Conservation (phyloP, 2,113 vertebrate species). For the Bufo bufo region DNA sequence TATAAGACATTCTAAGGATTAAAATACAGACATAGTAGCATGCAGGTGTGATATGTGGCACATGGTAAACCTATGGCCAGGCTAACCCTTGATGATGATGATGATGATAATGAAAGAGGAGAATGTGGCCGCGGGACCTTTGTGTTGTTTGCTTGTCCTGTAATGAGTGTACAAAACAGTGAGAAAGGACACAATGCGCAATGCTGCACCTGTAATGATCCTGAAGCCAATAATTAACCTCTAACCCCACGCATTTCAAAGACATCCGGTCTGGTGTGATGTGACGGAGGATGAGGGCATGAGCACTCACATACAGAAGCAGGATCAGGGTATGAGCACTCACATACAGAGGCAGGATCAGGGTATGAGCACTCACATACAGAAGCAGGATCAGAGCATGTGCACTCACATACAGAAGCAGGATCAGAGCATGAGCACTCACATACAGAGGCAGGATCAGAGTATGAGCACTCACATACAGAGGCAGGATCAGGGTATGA, state of each 20-base stretch:
- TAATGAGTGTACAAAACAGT: neutral
- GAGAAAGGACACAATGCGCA: neutral
- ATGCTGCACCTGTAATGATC: neutral
- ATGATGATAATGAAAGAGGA: neutral
- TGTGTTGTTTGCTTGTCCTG: neutral
- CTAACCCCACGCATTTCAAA: neutral
- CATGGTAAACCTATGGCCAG: neutral
- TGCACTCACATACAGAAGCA: too few species aligned
- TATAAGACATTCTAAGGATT: too few species aligned
- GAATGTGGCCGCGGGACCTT: neutral
- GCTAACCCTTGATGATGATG: neutral
- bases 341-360: too few species aligned
- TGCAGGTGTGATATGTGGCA: too few species aligned
- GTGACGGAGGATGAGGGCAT: neutral
- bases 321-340: too few species aligned
- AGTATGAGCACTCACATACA: too few species aligned
- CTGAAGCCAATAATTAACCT: neutral
- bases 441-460: too few species aligned
- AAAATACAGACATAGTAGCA: too few species aligned
- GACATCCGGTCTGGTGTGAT: neutral
- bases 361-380: too few species aligned
- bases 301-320: neutral
- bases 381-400: too few species aligned
- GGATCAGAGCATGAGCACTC: too few species aligned
- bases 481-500: too few species aligned